These are phyloP conservation scores for Drosophila ficusphila DNA, from an alignment of 1,140 invertebrate genomes.

Conservation along the genomic window DNA sequence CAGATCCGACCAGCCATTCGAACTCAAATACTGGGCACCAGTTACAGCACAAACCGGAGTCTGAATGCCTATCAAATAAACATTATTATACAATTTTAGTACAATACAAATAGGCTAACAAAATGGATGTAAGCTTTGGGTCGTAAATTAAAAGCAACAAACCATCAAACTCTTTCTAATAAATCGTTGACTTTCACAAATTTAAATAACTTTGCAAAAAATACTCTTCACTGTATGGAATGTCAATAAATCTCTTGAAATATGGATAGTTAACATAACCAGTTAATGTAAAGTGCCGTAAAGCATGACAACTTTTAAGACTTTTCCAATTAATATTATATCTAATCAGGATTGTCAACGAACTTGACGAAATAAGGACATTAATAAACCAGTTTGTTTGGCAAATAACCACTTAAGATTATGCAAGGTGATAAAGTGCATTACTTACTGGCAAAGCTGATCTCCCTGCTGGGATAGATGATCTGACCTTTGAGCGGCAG, in stretches of 20 bases:
- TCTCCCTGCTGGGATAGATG: slow-evolving; percentile 93
- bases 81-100: not conserved
- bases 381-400: not conserved
- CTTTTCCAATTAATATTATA: not conserved
- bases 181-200: not conserved
- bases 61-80: slow-evolving; percentile 87
- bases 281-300: not conserved
- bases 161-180: not conserved
- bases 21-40: slow-evolving; percentile 91
- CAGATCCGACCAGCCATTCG: slow-evolving; percentile 90
- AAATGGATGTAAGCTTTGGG: not conserved
- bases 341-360: not conserved
- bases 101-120: not conserved
- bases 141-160: not conserved
- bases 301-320: too few relatives aligned
- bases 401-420: too few relatives aligned
- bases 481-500: slow-evolving; percentile 93
- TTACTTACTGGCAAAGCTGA: slow-evolving; percentile 90
- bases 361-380: not conserved
- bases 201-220: not conserved
- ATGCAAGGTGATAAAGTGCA: not conserved
- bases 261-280: not conserved
- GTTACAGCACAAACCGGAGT: slow-evolving; percentile 94
- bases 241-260: not conserved
- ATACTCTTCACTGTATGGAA: too few relatives aligned